Conservation (phyloP, 1,140 invertebrate genomes). For the Aphelenchoides avenae region DNA sequence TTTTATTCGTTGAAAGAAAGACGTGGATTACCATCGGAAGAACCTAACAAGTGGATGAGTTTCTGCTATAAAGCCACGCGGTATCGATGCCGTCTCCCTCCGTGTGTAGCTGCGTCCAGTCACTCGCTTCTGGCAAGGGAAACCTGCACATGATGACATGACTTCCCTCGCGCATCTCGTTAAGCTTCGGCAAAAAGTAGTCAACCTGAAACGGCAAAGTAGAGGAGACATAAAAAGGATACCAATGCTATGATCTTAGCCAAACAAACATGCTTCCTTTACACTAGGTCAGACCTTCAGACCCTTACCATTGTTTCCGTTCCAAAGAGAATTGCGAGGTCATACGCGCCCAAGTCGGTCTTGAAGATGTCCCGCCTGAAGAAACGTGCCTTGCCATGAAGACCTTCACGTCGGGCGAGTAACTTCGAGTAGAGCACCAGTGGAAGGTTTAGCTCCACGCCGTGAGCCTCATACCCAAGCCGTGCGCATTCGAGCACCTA, state of each 20-base stretch:
- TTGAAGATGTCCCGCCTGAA: conserved; percentile 49
- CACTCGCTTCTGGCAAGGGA: conserved; percentile 38
- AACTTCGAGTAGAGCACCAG: conserved; percentile 53
- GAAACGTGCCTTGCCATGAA: conserved; percentile 25
- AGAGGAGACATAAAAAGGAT: conserved; percentile 2
- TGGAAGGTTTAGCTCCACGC: conserved; percentile 49
- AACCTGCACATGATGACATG: conserved; percentile 51
- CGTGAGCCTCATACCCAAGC: conserved; percentile 31
- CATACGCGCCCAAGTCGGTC: conserved; percentile 38
- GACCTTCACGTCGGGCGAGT: conserved; percentile 12
- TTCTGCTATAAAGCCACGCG: conserved; percentile 48
- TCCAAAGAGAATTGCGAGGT: conserved; percentile 52
- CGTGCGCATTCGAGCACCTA: conserved; percentile 52
- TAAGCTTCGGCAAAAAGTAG: conserved; percentile 44
- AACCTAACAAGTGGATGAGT: too few relatives aligned
- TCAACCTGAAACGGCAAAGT: conserved; percentile 36
- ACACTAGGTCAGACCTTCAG: neutral
- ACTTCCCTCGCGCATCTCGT: conserved; percentile 41
- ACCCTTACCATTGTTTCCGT: conserved; percentile 47
- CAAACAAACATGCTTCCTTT: neutral
- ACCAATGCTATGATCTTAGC: neutral
- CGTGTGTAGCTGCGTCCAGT: conserved; percentile 27
- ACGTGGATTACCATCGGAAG: too few relatives aligned
- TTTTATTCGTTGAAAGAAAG: too few relatives aligned
- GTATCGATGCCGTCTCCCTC: conserved; percentile 54